phyloP scores from a whole-genome alignment of 2,888 invertebrate genomes.

The Lasioglossum morio region DNA sequence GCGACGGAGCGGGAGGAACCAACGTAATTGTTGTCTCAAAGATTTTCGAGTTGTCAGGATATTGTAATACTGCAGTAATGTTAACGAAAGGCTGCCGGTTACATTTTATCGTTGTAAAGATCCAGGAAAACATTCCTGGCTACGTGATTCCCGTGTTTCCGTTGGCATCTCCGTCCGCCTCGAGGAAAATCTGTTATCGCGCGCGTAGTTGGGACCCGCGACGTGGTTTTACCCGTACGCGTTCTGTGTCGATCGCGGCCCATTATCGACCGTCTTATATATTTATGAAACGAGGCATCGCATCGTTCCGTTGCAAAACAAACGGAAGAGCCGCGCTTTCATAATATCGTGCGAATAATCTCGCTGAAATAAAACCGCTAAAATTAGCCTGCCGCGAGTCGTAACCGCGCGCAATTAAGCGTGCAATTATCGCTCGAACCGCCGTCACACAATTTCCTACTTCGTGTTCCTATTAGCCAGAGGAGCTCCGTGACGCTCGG shows the following conservation, averaged over 20 bases:
- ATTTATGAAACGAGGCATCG: neutral
- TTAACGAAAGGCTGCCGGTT: neutral
- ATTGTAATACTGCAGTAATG: neutral
- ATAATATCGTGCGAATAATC: neutral
- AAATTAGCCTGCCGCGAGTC: neutral
- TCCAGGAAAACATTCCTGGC: conserved; percentile 39
- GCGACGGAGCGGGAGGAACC: no score
- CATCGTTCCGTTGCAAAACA: conserved; percentile 20
- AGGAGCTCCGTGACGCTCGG: neutral
- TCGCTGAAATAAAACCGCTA: conserved; percentile 12
- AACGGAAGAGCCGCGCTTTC: neutral
- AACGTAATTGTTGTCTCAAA: neutral
- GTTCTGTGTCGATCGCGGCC: neutral
- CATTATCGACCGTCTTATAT: conserved; percentile 10
- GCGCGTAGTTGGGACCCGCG: neutral
- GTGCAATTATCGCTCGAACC: neutral
- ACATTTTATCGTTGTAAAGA: neutral
- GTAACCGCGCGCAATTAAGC: conserved; percentile 2
- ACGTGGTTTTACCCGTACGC: conserved; percentile 32
- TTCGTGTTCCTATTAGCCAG: neutral
- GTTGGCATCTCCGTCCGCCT: neutral
- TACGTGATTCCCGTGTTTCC: conserved; percentile 49
- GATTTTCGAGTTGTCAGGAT: no score
- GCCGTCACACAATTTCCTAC: neutral
- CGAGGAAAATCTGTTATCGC: conserved; percentile 39